Evolutionary conservation across 2,113 vertebrate species (phyloP).

Genomic region (Gymnorhina tibicen): DNA sequence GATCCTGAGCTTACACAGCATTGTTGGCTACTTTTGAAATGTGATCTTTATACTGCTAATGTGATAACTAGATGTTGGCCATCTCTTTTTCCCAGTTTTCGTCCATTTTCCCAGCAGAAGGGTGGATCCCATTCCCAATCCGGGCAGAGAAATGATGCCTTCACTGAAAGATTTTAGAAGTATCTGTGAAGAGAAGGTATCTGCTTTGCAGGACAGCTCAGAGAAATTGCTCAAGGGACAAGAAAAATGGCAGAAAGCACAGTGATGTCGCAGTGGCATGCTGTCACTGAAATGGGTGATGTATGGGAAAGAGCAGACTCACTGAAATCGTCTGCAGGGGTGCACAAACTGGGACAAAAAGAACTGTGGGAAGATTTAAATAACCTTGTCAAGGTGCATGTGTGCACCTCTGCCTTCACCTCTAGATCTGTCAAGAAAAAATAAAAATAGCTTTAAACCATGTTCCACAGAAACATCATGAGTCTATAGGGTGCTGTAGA

Average conservation of each 20-base stretch:
- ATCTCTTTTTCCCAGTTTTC: background rate
- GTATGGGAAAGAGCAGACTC: background rate
- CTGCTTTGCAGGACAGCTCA: background rate
- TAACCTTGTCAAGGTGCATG: background rate
- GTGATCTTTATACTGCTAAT: background rate
- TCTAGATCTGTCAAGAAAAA: background rate
- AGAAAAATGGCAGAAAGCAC: background rate
- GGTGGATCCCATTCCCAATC: background rate
- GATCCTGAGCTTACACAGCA: background rate
- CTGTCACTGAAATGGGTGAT: background rate
- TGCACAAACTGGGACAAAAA: background rate
- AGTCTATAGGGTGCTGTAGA: background rate
- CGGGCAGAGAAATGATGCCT: background rate
- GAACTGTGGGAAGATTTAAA: background rate
- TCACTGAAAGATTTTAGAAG: background rate
- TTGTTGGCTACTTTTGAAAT: background rate
- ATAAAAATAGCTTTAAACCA: background rate
- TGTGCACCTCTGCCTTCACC: background rate
- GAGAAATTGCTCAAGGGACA: background rate
- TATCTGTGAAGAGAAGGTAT: background rate
- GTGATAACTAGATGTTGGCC: background rate
- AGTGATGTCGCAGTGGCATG: background rate
- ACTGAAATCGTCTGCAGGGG: background rate
- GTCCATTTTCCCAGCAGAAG: background rate
- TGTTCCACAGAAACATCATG: background rate